Evolutionary conservation across 1,140 invertebrate genomes (phyloP), one percentile per base, ranked within the genome.

Genomic region (Bombus soroeensis): DNA sequence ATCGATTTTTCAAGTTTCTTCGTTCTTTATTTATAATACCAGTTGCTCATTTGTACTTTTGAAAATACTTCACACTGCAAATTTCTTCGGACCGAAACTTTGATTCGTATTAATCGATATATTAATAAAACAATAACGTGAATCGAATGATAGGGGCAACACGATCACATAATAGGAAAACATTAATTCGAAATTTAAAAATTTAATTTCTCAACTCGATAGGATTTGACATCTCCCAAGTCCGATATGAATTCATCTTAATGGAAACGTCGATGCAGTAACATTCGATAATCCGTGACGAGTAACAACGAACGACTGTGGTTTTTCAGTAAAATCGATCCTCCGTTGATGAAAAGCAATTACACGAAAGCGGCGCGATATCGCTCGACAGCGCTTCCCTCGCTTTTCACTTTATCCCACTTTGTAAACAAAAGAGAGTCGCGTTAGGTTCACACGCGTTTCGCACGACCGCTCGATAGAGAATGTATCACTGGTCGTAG

Each of bases 1-100:
- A 85, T 89, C 28, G 82, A 90, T 87, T 83, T 71, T 64, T 72
- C 59, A 34, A 22, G 39, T 62, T 71, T 82, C 37, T 15, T 59
- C 37, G 41, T 18, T 47, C 57, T 71, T 72, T 82, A 76, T 77
- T 34, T 28, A 28, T 28, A 25, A 59, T 72, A 37, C 34, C 37
- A 32, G 9, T 73, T 78, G 39, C 43, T 72, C n/a, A 22, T 32
- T 13, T 53, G 3, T 18, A 22, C 0, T 34, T 22, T 53, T 53
- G 18, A 22, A 22, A 53, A 53, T 6, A 53, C 5, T 53, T 53
- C 47, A 22, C 47, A 22, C 5, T 2, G 47, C 5, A 53, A 22
- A 53, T 53, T 53, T 53, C 47, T 53, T 53, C 47, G 47, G 18
- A 53, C 18, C 47, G 18, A 8, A 53, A 53, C 18, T 62, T n/a